Evolutionary conservation across 2,797 vertebrate species (phyloP), one percentile per base, ranked within the genome.

Genomic region (Eulemur coronatus): DNA sequence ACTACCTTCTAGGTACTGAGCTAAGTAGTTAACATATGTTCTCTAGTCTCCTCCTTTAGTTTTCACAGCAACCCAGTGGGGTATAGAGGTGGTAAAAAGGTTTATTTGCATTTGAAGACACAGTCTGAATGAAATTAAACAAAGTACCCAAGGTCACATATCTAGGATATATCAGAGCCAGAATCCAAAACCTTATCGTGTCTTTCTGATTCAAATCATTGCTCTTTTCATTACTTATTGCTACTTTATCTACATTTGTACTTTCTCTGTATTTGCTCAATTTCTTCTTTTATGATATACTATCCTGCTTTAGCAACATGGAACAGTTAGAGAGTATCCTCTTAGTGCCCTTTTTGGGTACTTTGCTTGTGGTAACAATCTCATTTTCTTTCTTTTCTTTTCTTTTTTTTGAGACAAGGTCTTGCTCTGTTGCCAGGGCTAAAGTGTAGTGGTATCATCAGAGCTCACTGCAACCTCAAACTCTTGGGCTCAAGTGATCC

Each of bases 101-200:
- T 57, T 90, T 92, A 52, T 84, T 88, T 94, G 59, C 41, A 59
- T 50, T 78, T 84, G 81, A 92, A 87, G 61, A 82, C 46, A 87
- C 22, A 50, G 33, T 57, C 41, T 41, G 35, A 67, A 85, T 84
- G 26, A 85, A 69, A 69, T 65, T 78, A 92, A 82, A 48, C 50
- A 41, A 78, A 82, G 28, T 17, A 63, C 20, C 24, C 5, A 22
- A 75, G 50, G 28, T 86, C 24, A 43, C 4, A 18, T 43, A n/a
- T 63, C 4, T 63, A 67, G 80, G 50, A 22, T 94, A 33, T 57
- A 43, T 91, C 57, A 75, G 67, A 93, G 87, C 11, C 30, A 82
- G 69, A 26, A 80, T 94, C 90, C 9, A 81, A 87, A 89, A 94
- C 7, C 17, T 82, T 85, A 35, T 48, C 26, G 59, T 70, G 26